Evolutionary conservation across 2,888 invertebrate genomes (phyloP).

Genomic region (Pediacus dermestoides): DNA sequence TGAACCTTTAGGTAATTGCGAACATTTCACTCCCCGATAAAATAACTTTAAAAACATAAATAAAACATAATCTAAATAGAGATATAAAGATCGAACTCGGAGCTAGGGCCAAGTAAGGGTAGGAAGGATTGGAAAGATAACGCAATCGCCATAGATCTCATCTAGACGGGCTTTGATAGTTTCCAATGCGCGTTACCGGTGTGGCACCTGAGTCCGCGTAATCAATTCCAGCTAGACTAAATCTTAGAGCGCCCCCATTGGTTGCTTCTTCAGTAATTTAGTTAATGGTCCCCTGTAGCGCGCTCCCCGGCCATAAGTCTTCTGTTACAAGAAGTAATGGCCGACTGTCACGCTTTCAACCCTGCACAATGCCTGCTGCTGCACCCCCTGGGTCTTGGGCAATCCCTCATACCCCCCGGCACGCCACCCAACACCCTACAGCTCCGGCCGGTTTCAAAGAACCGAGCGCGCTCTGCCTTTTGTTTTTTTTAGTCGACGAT

Average conservation of each 20-base stretch:
- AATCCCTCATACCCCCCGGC: constrained; percentile 13
- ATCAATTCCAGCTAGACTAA: constrained; percentile 45
- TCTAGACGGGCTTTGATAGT: constrained; percentile 27
- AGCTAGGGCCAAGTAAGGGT: constrained; percentile 9
- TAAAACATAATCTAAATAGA: constrained; percentile 28
- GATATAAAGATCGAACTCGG: constrained; percentile 19
- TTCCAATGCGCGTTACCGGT: constrained; percentile 32
- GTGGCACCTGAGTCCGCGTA: constrained; percentile 47
- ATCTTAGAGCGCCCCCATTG: constrained; percentile 47
- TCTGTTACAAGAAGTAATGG: constrained; percentile 52
- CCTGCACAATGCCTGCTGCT: constrained; percentile 40
- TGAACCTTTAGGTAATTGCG: too few relatives aligned
- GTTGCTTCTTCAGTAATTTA: constrained; percentile 50
- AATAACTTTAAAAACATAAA: constrained; percentile 14
- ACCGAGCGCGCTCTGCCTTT: constrained; percentile 16
- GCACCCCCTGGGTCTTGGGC: constrained; percentile 9
- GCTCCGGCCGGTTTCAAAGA: constrained; percentile 16
- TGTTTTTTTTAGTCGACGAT: constrained; percentile 26
- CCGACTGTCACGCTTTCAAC: constrained; percentile 50
- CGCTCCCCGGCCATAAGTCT: constrained; percentile 47
- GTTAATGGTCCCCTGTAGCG: constrained; percentile 51
- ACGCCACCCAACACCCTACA: constrained; percentile 17
- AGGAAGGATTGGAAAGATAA: constrained; percentile 8
- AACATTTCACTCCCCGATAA: constrained; percentile 3
- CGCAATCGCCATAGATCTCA: constrained; percentile 28